Conservation (phyloP, 2,888 invertebrate genomes). For the Calameuta pallipes region DNA sequence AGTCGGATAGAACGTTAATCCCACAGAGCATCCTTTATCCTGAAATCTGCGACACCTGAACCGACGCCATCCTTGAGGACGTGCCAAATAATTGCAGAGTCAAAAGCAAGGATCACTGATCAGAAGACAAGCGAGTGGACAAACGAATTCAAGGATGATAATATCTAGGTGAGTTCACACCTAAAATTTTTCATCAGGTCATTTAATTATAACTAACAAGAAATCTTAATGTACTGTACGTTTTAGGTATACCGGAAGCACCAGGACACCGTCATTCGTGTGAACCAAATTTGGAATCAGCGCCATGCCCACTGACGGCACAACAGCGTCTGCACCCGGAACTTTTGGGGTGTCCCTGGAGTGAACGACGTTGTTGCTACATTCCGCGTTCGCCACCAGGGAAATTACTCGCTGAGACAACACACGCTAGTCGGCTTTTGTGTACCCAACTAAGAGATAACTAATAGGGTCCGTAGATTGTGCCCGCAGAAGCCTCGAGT, state of each 20-base stretch:
- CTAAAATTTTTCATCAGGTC: not conserved
- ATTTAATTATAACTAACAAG: not conserved
- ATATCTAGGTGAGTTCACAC: not conserved
- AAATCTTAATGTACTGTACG: not conserved
- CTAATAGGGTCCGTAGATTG: conserved; percentile 37
- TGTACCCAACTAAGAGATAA: conserved; percentile 40
- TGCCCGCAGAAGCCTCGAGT: conserved; percentile 21
- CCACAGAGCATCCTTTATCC: not conserved
- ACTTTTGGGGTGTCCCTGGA: not conserved
- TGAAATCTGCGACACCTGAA: not conserved
- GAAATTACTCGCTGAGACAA: conserved; percentile 33
- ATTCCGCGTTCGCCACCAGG: conserved; percentile 19
- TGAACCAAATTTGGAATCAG: not conserved
- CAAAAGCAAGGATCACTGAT: not conserved
- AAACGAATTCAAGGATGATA: not conserved
- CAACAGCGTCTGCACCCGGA: not conserved
- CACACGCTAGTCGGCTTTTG: conserved; percentile 34
- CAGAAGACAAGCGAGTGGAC: not conserved
- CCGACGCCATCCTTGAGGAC: not conserved
- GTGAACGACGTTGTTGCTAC: conserved; percentile 9
- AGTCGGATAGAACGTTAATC: not conserved
- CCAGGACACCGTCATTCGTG: not conserved
- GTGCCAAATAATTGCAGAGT: not conserved
- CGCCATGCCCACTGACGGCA: not conserved
- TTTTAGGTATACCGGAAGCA: not conserved